Base-by-base conservation (phyloP, 2,113 vertebrate species). In the Hippocampus mohnikei region DNA sequence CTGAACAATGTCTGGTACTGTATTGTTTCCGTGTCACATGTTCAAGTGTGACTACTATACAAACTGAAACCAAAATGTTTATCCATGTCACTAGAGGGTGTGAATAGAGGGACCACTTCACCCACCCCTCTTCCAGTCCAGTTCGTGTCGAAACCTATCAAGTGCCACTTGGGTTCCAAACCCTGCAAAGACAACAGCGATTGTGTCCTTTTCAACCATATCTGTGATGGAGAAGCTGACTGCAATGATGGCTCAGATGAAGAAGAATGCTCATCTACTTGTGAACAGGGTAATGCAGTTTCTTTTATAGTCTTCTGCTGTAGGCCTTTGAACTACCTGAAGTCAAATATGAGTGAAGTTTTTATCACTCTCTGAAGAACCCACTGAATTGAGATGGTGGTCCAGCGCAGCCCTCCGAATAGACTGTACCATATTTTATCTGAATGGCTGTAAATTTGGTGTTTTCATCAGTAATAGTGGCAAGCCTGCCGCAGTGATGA, bases 241-340 rank as follows among this genome's bases (percentile, higher is more conserved):
- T 98, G 96, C 69, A 72, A 70, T 0, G 95, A 98, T 0, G 92
- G 92, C 27, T 97, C 95, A 0, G 95, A 97, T 29, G 96, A 97
- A 79, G 8, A 85, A 0, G 94, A 90, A 0, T 81, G 90, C 27
- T 53, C 2, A 37, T 75, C 48, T 1, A 25, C 41, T 52, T 91
- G 90, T 85, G 73, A 58, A 73, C 61, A 3, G 1, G 86, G 90
- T 91, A 81, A 83, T 55, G 6, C 48, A 4, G 18, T 44, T 5
- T 21, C 3, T 25, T 5, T 16, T 60, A 23, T n/a, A 53, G 52
- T 21, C 33, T 37, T 37, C 33, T 37, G 33, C 33, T 5, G 33
- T 37, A 37, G 12, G 42, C 42, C 42, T 44, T 44, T 44, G 42
- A 44, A 44, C 42, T 3, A 44, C 10, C 42, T 44, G 13, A 13